A percentile compares a stretch with the other conserved stretches of the same genome.
Conservation (phyloP, 35 echinoderm and acorn worm species). For the Apostichopus japonicus region DNA sequence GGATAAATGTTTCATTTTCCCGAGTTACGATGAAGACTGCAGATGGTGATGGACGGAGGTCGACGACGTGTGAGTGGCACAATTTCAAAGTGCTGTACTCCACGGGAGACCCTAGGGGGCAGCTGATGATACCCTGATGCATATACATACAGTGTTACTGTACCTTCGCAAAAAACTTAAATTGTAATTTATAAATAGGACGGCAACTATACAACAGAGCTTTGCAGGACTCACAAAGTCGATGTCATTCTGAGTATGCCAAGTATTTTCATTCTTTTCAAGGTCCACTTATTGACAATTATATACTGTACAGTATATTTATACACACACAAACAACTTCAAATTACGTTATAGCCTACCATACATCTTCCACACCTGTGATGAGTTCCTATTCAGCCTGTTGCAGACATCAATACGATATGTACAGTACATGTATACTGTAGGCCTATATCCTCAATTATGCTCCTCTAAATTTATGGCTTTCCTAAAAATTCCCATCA, state of each 20-base stretch:
- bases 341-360: background rate
- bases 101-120: background rate
- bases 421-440: too few relatives aligned
- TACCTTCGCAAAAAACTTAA: background rate
- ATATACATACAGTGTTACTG: too few relatives aligned
- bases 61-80: too few relatives aligned
- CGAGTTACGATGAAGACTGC: background rate
- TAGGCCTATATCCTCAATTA: too few relatives aligned
- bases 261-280: constrained; percentile 24
- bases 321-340: background rate
- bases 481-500: too few relatives aligned
- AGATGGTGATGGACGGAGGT: too few relatives aligned
- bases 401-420: too few relatives aligned
- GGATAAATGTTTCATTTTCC: background rate
- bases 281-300: background rate
- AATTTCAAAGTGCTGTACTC: background rate
- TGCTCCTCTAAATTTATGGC: too few relatives aligned
- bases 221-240: background rate
- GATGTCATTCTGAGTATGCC: constrained; percentile 24
- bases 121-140: too few relatives aligned
- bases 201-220: background rate
- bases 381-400: too few relatives aligned
- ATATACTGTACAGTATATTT: background rate
- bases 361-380: too few relatives aligned
- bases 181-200: background rate